Evolutionary conservation across 2,113 vertebrate genomes (phyloP).

Genomic region (Vulpes ferrilata): DNA sequence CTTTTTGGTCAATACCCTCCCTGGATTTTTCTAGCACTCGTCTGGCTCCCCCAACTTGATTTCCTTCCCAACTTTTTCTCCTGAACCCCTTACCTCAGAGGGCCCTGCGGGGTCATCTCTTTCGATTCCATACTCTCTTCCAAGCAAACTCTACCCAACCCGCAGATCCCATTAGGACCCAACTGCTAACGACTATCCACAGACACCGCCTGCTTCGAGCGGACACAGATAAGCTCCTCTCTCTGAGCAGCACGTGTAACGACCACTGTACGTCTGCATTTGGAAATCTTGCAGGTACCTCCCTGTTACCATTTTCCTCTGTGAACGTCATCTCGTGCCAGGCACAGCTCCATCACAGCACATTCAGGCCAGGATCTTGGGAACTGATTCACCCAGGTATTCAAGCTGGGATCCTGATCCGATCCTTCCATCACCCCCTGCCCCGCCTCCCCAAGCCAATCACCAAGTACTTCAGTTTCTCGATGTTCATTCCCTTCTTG

Average conservation of each 20-base stretch:
- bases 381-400: fast-evolving
- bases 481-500: background rate
- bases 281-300: background rate
- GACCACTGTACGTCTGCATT: fast-evolving
- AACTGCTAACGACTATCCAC: fast-evolving
- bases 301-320: fast-evolving
- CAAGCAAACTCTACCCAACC: background rate
- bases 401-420: background rate
- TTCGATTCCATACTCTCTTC: background rate
- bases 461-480: background rate
- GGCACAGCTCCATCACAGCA: too few species aligned
- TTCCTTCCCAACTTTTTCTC: background rate
- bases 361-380: too few species aligned
- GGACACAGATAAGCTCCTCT: background rate
- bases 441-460: background rate
- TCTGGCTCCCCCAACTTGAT: background rate
- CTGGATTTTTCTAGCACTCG: background rate
- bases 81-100: background rate
- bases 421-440: too few species aligned
- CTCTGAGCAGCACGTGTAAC: fast-evolving
- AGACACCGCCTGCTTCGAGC: background rate
- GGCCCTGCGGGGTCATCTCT: background rate
- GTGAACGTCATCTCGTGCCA: fast-evolving
- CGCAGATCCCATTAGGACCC: fast-evolving
- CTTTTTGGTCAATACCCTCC: background rate